Evolutionary conservation across 2,797 vertebrate species (phyloP).

Genomic region (Acipenser oxyrinchus): DNA sequence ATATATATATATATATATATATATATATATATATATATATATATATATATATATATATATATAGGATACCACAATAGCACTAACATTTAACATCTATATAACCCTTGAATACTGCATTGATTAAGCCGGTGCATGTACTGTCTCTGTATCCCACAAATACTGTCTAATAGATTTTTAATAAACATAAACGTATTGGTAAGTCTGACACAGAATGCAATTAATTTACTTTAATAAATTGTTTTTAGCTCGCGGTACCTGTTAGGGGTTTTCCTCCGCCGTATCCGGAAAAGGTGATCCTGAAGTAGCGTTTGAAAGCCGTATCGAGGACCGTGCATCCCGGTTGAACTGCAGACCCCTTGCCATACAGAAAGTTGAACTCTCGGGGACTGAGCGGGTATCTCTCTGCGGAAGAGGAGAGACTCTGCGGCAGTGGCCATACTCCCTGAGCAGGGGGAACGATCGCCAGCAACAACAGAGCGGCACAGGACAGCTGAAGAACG

Average conservation of each 20-base stretch:
- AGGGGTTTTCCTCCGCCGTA: conserved; percentile 30
- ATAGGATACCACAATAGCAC: too few relatives aligned
- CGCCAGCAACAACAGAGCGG: background rate
- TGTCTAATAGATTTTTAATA: too few relatives aligned
- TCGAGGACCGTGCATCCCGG: conserved; percentile 69
- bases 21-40: too few relatives aligned
- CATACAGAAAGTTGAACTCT: conserved; percentile 55
- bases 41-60: too few relatives aligned
- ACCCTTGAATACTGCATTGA: too few relatives aligned
- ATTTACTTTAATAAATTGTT: too few relatives aligned
- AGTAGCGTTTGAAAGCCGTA: conserved; percentile 71
- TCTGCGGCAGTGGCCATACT: conserved; percentile 74
- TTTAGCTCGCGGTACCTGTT: background rate
- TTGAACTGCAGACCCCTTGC: conserved; percentile 50
- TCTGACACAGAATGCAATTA: too few relatives aligned
- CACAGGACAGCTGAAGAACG: conserved; percentile 18
- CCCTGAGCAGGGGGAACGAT: conserved; percentile 19
- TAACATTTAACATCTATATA: too few relatives aligned
- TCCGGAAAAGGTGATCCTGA: conserved; percentile 59
- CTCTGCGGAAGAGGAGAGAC: conserved; percentile 32
- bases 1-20: too few relatives aligned
- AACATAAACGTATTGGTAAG: too few relatives aligned
- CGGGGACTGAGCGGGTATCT: conserved; percentile 45
- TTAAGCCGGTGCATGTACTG: too few relatives aligned
- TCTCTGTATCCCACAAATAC: too few relatives aligned